Conservation (phyloP, 2,797 vertebrate genomes). For the Falco rusticolus region DNA sequence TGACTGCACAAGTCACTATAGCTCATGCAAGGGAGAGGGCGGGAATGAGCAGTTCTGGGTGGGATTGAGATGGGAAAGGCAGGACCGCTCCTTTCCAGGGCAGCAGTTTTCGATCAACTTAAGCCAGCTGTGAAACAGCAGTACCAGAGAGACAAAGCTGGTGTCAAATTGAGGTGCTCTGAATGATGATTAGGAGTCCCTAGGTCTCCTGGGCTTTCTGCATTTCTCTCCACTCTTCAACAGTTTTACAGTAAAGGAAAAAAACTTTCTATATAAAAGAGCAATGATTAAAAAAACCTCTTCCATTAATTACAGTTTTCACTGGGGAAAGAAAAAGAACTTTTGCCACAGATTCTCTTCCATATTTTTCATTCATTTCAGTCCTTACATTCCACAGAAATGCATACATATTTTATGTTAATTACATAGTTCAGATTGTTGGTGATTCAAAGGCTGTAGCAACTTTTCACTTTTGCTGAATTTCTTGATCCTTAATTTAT, state of each 20-base stretch:
- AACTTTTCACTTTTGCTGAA: neutral
- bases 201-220: neutral
- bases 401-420: neutral
- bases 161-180: neutral
- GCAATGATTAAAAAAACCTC: neutral
- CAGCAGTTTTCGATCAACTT: neutral
- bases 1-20: neutral
- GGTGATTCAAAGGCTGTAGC: neutral
- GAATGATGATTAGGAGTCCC: neutral
- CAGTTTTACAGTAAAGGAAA: neutral
- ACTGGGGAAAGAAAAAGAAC: neutral
- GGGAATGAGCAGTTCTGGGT: neutral
- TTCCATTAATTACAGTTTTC: neutral
- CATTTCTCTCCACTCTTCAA: neutral
- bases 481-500: neutral
- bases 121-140: neutral
- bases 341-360: neutral
- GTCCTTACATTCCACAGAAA: neutral
- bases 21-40: neutral
- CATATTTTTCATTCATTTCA: neutral
- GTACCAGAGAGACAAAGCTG: neutral
- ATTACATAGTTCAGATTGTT: neutral
- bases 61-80: neutral
- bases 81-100: neutral
- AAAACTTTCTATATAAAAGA: neutral